phyloP scores from a whole-genome alignment of 1,140 invertebrate genomes.

The Pseudobourletiella spinata region DNA sequence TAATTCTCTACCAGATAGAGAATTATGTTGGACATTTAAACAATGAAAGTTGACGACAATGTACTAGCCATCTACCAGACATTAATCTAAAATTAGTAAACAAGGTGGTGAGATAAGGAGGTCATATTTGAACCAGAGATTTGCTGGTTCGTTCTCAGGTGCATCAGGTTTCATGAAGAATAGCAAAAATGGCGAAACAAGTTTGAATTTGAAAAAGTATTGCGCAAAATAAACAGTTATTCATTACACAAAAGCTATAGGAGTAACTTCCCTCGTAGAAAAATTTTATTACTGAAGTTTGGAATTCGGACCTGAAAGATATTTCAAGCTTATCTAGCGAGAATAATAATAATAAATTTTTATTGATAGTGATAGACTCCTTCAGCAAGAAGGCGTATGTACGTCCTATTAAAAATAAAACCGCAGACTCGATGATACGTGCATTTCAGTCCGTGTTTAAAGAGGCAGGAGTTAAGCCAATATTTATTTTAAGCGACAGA shows the following conservation, averaged over 20 bases:
- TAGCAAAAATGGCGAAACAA: not conserved
- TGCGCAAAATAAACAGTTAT: not conserved
- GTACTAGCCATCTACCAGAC: too few species aligned
- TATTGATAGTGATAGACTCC: not conserved
- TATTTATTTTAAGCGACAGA: not conserved
- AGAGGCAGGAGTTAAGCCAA: not conserved
- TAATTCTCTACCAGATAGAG: too few species aligned
- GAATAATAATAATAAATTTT: not conserved
- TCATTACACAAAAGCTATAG: not conserved
- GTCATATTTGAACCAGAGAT: too few species aligned
- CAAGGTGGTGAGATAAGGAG: too few species aligned
- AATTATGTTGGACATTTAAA: too few species aligned
- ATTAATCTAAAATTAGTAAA: too few species aligned
- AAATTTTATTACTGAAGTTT: not conserved
- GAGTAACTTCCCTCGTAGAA: not conserved
- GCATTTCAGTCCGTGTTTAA: constrained; percentile 9
- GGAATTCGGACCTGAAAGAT: constrained; percentile 7
- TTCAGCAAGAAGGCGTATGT: not conserved
- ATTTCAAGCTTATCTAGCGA: not conserved
- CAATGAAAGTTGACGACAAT: too few species aligned
- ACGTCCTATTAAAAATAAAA: constrained; percentile 10
- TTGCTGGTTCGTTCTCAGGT: not conserved
- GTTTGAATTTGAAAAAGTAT: not conserved
- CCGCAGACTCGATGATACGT: not conserved
- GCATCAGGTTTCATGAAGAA: not conserved